Percentiles rank a stretch among this genome's conserved stretches.
Conservation (phyloP, 2,113 vertebrate species). For the Bostrychus sinensis region DNA sequence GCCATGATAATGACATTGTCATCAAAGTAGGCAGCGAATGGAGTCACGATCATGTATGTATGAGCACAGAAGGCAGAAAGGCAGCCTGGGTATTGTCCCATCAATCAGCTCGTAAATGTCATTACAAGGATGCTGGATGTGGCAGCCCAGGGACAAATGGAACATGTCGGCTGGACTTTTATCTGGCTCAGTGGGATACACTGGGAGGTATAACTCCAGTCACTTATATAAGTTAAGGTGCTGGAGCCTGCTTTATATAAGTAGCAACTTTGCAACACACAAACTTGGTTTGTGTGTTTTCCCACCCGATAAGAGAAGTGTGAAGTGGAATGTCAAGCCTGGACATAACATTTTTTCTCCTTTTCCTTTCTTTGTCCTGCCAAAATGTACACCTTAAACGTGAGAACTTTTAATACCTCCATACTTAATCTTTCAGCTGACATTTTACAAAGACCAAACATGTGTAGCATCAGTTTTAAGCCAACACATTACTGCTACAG, state of each 20-base stretch:
- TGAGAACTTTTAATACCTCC: not conserved
- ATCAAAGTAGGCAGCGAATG: conserved; percentile 2
- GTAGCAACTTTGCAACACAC: conserved; percentile 14
- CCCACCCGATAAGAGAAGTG: not conserved
- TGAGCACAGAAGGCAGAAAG: not conserved
- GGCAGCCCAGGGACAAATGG: conserved; percentile 36
- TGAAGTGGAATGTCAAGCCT: not conserved
- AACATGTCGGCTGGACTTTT: conserved; percentile 51
- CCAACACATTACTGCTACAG: not conserved
- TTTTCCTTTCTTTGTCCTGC: not conserved
- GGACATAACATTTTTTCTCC: not conserved
- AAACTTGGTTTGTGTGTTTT: conserved; percentile 22
- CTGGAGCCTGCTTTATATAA: conserved; percentile 58
- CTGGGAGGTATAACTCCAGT: conserved; percentile 30
- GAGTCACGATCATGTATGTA: not conserved
- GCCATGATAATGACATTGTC: conserved; percentile 17
- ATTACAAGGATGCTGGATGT: conserved; percentile 34
- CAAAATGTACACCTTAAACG: not conserved
- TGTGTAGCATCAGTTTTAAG: not conserved
- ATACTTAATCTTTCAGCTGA: conserved; percentile 2
- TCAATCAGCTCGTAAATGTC: conserved; percentile 73
- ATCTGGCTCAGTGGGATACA: conserved; percentile 40
- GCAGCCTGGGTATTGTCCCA: conserved; percentile 58
- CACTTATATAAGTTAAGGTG: conserved; percentile 18
- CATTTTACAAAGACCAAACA: not conserved